Evolutionary conservation across 2,888 invertebrate genomes (phyloP).

Genomic region (Hirtodrosophila trivittata): DNA sequence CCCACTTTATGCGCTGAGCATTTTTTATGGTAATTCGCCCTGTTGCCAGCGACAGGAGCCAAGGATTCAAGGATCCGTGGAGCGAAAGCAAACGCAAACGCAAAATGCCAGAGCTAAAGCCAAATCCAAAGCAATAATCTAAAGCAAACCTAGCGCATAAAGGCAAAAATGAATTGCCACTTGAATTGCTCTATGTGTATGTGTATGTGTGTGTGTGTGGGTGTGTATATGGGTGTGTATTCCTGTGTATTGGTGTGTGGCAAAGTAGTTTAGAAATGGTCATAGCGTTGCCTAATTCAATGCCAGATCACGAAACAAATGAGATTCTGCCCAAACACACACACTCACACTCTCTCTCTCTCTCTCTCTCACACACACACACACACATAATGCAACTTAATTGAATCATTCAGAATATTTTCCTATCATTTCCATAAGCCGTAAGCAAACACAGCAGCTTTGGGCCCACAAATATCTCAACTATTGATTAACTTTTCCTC

Average conservation of each 20-base stretch:
- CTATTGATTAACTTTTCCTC: too few relatives aligned
- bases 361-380: background rate
- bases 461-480: too few relatives aligned
- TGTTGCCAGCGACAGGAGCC: conserved; percentile 27
- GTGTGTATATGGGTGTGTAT: conserved; percentile 6
- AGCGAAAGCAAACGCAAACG: conserved; percentile 3
- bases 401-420: conserved; percentile 2
- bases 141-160: conserved; percentile 35
- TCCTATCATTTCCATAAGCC: too few relatives aligned
- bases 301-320: conserved; percentile 49
- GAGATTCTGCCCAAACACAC: conserved; percentile 14
- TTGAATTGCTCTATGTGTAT: conserved; percentile 26
- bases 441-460: too few relatives aligned
- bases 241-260: background rate
- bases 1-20: conserved; percentile 50
- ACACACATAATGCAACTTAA: background rate
- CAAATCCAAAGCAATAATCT: conserved; percentile 7
- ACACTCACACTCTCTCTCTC: too few relatives aligned
- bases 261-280: conserved; percentile 3
- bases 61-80: too few relatives aligned
- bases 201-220: conserved; percentile 10
- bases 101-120: conserved; percentile 16
- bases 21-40: conserved; percentile 73
- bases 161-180: conserved; percentile 58
- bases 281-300: conserved; percentile 55